Evolutionary conservation across 2,797 vertebrate genomes (phyloP).

Genomic region (Eospalax fontanierii): DNA sequence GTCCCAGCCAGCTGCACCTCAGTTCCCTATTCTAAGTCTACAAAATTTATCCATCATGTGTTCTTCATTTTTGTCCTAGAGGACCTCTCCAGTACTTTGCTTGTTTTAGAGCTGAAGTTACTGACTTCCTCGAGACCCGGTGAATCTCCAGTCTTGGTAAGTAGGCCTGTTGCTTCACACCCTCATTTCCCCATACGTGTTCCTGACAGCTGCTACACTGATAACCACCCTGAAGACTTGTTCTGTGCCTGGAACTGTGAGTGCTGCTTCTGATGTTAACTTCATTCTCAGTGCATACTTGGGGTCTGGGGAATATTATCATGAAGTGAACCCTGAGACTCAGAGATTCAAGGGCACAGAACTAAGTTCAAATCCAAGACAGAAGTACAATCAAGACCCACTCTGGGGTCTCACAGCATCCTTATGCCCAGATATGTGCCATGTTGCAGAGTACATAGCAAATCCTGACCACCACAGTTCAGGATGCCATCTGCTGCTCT

Average conservation of each 20-base stretch:
- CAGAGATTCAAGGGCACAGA: background rate
- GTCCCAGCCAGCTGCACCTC: background rate
- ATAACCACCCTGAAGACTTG: background rate
- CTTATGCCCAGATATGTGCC: background rate
- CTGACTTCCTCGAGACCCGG: background rate
- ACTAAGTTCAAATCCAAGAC: background rate
- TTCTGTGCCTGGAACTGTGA: background rate
- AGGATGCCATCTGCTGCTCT: background rate
- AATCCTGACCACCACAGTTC: background rate
- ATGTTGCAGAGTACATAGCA: background rate
- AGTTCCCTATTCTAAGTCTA: background rate
- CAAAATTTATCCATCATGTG: background rate
- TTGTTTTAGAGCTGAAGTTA: conserved; percentile 18
- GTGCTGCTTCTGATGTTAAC: background rate
- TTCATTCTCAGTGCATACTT: background rate
- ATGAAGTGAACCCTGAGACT: conserved; percentile 24
- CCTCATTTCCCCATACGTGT: background rate
- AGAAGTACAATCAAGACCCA: background rate
- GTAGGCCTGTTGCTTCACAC: background rate
- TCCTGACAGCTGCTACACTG: background rate
- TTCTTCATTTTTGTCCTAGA: background rate
- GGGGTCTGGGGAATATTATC: background rate
- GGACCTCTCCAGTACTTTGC: conserved; percentile 16
- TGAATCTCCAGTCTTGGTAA: background rate
- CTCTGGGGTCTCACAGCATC: background rate